Conservation (phyloP, 2,888 invertebrate species). For the Drosophila monieri region DNA sequence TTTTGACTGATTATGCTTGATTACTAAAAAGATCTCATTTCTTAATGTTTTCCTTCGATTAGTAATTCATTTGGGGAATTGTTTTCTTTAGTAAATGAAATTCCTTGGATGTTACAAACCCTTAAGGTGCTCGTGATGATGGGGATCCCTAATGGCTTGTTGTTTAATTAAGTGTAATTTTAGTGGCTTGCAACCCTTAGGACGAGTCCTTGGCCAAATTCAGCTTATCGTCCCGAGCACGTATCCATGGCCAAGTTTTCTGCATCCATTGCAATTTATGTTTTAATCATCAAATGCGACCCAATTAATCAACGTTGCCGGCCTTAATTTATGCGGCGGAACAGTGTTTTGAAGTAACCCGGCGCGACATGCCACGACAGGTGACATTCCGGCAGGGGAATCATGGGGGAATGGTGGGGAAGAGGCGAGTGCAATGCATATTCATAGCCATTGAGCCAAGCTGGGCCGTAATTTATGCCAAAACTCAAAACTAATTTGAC, state of each 20-base stretch:
- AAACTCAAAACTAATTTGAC: conserved; percentile 73
- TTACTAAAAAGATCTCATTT: background rate
- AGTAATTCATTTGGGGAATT: background rate
- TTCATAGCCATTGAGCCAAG: conserved; percentile 21
- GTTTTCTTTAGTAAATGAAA: background rate
- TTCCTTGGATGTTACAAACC: conserved; percentile 18
- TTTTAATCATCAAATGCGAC: conserved; percentile 75
- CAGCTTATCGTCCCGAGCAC: conserved; percentile 2
- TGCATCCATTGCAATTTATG: conserved; percentile 71
- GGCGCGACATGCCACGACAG: conserved; percentile 55
- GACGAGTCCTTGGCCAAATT: conserved; percentile 3
- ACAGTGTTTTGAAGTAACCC: conserved; percentile 65
- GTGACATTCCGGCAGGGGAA: conserved; percentile 59
- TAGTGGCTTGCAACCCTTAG: conserved; percentile 62
- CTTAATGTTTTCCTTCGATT: background rate
- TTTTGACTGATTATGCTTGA: conserved; percentile 38
- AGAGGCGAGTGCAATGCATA: conserved; percentile 19
- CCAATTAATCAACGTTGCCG: conserved; percentile 71
- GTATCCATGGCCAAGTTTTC: conserved; percentile 30
- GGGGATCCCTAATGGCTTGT: conserved; percentile 78
- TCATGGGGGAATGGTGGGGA: conserved; percentile 40
- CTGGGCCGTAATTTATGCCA: conserved; percentile 56
- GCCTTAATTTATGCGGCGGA: conserved; percentile 72
- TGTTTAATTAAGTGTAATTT: conserved; percentile 83
- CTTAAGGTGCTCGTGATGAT: conserved; percentile 29